Conservation (phyloP, 2,113 vertebrate genomes). For the Plecturocebus donacophilus region DNA sequence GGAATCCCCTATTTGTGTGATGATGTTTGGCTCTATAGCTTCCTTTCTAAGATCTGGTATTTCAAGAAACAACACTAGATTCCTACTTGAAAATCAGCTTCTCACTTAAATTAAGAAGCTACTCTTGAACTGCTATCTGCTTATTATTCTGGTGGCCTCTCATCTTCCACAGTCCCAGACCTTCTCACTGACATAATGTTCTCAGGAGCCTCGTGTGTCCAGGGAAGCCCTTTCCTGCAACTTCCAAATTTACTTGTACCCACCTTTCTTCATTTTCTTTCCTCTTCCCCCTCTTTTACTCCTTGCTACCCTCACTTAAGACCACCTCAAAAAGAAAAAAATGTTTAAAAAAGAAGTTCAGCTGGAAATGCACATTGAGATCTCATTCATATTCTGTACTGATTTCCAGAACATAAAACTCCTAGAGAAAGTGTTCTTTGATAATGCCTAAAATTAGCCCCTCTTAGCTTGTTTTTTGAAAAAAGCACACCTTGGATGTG, state of each 20-base stretch:
- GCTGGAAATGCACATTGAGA: constrained; percentile 29
- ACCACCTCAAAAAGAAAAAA: constrained; percentile 9
- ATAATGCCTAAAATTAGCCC: constrained; percentile 43
- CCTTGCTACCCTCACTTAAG: constrained; percentile 42
- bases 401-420: constrained; percentile 75
- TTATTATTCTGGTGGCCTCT: background rate
- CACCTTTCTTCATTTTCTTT: constrained; percentile 35
- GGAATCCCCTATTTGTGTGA: background rate
- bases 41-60: background rate
- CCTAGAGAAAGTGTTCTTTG: constrained; percentile 51
- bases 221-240: background rate
- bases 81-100: background rate
- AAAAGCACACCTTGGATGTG: constrained; percentile 30
- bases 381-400: constrained; percentile 68
- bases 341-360: background rate
- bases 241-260: background rate
- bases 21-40: background rate
- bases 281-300: background rate
- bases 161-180: background rate
- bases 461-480: constrained; percentile 41
- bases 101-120: background rate
- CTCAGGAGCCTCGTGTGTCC: background rate
- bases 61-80: background rate
- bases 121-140: background rate
- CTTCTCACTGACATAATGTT: background rate